These are phyloP conservation scores for Acrossocheilus wenchowensis DNA, from an alignment of 2,797 vertebrate species.

Conservation along the genomic window DNA sequence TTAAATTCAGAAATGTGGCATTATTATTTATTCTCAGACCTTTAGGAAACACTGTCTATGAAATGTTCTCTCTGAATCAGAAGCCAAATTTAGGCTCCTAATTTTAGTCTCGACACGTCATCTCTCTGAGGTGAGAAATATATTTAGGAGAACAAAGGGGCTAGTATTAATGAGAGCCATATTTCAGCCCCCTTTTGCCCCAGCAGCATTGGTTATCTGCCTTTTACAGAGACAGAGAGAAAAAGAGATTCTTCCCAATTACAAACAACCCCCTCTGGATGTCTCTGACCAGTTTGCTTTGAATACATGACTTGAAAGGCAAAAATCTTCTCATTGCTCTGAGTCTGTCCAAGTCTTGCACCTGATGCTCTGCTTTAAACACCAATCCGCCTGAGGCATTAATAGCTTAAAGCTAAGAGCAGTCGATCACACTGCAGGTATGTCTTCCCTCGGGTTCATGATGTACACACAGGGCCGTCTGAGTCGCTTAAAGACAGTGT, in stretches of 20 bases:
- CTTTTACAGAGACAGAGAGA: slow-evolving; percentile 2
- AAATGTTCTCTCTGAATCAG: neutral
- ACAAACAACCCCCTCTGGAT: neutral
- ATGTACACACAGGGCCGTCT: neutral
- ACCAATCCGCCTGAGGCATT: neutral
- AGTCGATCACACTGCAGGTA: slow-evolving; percentile 6
- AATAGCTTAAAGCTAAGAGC: neutral
- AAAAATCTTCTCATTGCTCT: neutral
- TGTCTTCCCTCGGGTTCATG: slow-evolving; percentile 12
- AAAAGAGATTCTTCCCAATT: slow-evolving; percentile 18
- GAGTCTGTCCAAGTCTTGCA: neutral
- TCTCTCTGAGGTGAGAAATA: slow-evolving; percentile 56
- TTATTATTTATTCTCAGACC: slow-evolving; percentile 26
- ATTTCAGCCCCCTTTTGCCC: slow-evolving; percentile 44
- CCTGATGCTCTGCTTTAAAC: slow-evolving; percentile 20
- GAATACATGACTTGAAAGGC: slow-evolving; percentile 31
- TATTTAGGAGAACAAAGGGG: slow-evolving; percentile 50
- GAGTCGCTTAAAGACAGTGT: slow-evolving; percentile 13
- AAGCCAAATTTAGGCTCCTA: slow-evolving; percentile 52
- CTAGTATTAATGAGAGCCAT: slow-evolving; percentile 50
- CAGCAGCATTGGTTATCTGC: slow-evolving; percentile 46
- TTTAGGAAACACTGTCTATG: slow-evolving; percentile 26
- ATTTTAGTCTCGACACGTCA: slow-evolving; percentile 54
- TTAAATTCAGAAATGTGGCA: slow-evolving; percentile 28
- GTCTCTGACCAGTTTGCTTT: slow-evolving; percentile 21